A percentile compares a stretch with the other conserved stretches of the same genome.
These are phyloP conservation scores for Muschampia plurimacula DNA, from an alignment of 2,888 invertebrate genomes.

Conservation along the genomic window DNA sequence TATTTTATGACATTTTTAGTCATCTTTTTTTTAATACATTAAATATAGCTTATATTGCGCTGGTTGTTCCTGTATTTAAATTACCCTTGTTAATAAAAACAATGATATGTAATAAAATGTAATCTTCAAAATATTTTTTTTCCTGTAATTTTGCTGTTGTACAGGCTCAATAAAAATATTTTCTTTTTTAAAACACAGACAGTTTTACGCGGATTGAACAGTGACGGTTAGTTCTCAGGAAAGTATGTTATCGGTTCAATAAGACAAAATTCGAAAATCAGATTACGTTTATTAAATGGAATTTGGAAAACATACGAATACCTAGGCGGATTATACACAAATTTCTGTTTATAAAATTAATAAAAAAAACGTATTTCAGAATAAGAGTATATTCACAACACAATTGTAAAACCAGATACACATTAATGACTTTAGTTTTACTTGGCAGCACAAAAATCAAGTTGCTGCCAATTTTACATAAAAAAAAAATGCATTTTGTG, in stretches of 20 bases:
- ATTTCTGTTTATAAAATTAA: constrained; percentile 14
- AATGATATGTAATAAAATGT: too few relatives aligned
- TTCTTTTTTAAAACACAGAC: too few relatives aligned
- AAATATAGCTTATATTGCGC: too few relatives aligned
- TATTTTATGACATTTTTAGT: too few relatives aligned
- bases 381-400: constrained; percentile 69
- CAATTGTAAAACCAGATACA: constrained; percentile 61
- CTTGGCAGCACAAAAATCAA: constrained; percentile 53
- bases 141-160: too few relatives aligned
- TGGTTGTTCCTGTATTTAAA: too few relatives aligned
- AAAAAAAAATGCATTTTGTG: constrained; percentile 25
- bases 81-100: too few relatives aligned
- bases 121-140: too few relatives aligned
- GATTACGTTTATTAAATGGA: constrained; percentile 74
- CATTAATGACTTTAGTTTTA: constrained; percentile 61
- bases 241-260: constrained; percentile 50
- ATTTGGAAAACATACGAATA: constrained; percentile 75
- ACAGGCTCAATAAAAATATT: too few relatives aligned
- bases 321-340: constrained; percentile 58
- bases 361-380: constrained; percentile 44
- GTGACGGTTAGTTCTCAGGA: too few relatives aligned
- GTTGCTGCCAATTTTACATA: constrained; percentile 32
- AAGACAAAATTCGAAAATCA: constrained; percentile 62
- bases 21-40: too few relatives aligned
- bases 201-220: too few relatives aligned